Evolutionary conservation across 1,140 invertebrate species (phyloP).

Genomic region (Trichonephila clavata): DNA sequence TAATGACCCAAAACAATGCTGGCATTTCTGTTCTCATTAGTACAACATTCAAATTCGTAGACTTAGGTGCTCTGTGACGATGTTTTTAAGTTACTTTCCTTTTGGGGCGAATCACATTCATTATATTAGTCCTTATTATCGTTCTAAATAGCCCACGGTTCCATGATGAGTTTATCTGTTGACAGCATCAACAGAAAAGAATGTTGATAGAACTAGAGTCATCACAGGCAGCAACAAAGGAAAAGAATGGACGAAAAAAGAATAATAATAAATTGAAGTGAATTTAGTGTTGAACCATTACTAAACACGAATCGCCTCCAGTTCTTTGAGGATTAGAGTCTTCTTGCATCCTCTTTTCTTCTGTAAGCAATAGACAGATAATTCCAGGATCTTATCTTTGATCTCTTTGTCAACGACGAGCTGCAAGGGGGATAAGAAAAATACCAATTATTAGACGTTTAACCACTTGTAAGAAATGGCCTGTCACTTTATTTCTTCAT

Average conservation of each 20-base stretch:
- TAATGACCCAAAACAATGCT: too few species aligned
- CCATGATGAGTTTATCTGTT: background rate
- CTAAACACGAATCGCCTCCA: constrained; percentile 46
- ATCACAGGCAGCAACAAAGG: too few species aligned
- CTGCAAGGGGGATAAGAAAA: constrained; percentile 48
- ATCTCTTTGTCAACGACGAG: constrained; percentile 71
- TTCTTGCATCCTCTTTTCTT: constrained; percentile 75
- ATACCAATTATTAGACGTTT: background rate
- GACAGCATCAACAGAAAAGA: background rate
- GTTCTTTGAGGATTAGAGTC: constrained; percentile 56
- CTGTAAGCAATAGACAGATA: constrained; percentile 67
- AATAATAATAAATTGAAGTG: too few species aligned
- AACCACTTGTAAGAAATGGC: background rate
- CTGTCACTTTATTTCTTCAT: constrained; percentile 26
- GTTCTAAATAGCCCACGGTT: too few species aligned
- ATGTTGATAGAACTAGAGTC: too few species aligned
- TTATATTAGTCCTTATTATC: too few species aligned
- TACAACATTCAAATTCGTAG: too few species aligned
- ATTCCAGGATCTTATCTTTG: constrained; percentile 60
- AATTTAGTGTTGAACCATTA: background rate
- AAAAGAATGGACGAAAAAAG: too few species aligned
- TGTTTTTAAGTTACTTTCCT: too few species aligned
- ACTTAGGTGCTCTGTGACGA: too few species aligned
- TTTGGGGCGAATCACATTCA: too few species aligned
- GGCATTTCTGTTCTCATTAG: too few species aligned